Percentiles rank a stretch among this genome's conserved stretches.
Evolutionary conservation across 2,888 invertebrate genomes (phyloP).

Genomic region (Mimachlamys varia): DNA sequence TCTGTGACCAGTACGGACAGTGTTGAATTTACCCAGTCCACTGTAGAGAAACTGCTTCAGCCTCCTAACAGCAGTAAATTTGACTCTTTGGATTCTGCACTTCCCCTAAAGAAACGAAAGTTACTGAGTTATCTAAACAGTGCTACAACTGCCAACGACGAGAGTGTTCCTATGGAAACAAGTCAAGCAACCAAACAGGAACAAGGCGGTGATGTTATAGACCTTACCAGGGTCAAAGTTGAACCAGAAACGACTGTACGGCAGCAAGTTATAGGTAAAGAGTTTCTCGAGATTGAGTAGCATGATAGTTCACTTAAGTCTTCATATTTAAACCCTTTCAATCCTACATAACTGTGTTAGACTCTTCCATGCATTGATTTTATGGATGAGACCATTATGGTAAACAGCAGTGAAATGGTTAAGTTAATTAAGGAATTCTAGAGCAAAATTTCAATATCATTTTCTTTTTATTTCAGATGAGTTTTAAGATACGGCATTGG

Average conservation of each 20-base stretch:
- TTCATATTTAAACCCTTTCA: no score
- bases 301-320: no score
- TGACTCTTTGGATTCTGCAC: slow-evolving; percentile 55
- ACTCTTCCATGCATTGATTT: no score
- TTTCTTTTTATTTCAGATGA: no score
- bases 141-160: background rate
- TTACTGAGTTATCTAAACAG: slow-evolving; percentile 48
- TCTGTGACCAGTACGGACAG: slow-evolving; percentile 45
- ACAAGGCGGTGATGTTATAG: background rate
- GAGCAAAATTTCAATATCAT: no score
- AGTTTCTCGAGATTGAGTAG: background rate
- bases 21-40: slow-evolving; percentile 45
- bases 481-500: no score
- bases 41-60: slow-evolving; percentile 46
- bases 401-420: no score
- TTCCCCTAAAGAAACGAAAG: slow-evolving; percentile 65
- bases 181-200: background rate
- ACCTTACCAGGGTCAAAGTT: background rate
- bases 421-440: no score
- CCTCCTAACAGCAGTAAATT: slow-evolving; percentile 38
- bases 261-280: background rate
- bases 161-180: background rate
- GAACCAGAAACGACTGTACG: background rate
- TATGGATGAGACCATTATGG: no score
- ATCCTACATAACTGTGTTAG: no score